phyloP scores from a whole-genome alignment of 2,888 invertebrate genomes.

The Zootermopsis nevadensis region DNA sequence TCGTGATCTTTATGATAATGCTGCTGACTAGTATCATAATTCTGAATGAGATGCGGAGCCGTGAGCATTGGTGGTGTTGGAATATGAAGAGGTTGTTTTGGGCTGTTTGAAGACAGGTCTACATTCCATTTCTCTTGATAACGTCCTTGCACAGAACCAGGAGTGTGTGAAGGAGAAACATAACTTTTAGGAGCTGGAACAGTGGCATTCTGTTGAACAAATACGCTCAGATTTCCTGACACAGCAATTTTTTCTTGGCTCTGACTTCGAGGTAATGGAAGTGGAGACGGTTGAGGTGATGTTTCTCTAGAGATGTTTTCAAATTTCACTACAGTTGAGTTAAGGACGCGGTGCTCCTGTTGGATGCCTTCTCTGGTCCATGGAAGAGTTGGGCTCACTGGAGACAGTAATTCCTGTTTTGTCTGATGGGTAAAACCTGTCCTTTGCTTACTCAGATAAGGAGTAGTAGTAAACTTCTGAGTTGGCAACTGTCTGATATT shows the following conservation, averaged over 20 bases:
- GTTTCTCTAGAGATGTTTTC: conserved; percentile 52
- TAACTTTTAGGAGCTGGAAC: conserved; percentile 48
- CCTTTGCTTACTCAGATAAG: conserved; percentile 26
- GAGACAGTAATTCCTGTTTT: conserved; percentile 49
- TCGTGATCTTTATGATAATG: neutral
- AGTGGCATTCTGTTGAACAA: conserved; percentile 38
- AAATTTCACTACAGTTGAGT: conserved; percentile 52
- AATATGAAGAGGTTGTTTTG: conserved; percentile 44
- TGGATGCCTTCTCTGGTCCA: conserved; percentile 51
- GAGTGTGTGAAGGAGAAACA: conserved; percentile 44
- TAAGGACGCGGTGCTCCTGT: conserved; percentile 43
- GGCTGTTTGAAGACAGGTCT: neutral
- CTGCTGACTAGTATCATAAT: conserved; percentile 54
- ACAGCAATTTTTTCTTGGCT: conserved; percentile 46
- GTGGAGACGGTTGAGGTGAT: conserved; percentile 52
- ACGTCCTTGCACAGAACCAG: conserved; percentile 34
- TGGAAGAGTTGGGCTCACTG: conserved; percentile 52
- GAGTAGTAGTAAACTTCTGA: conserved; percentile 57
- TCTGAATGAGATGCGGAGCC: conserved; percentile 64
- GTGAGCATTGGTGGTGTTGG: conserved; percentile 59
- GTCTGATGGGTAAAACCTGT: conserved; percentile 25
- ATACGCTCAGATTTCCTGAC: conserved; percentile 24
- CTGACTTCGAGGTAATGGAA: conserved; percentile 49
- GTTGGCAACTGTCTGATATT: conserved; percentile 61
- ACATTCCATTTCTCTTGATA: conserved; percentile 35